Conservation (phyloP, 2,888 invertebrate species). For the Mimumesa dahlbomi region DNA sequence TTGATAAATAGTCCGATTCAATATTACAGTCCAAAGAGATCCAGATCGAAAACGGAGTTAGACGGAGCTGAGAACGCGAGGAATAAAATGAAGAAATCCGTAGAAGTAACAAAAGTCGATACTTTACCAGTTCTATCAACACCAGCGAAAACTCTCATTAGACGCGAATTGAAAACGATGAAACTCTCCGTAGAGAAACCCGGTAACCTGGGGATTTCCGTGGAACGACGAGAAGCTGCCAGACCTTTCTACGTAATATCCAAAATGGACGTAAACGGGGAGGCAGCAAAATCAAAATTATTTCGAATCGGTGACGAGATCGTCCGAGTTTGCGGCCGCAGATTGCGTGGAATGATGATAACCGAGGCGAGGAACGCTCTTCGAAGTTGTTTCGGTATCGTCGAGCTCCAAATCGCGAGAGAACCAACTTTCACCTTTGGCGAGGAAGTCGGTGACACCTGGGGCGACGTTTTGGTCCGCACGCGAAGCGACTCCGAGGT, state of each 20-base stretch:
- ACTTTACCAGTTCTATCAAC: constrained; percentile 3
- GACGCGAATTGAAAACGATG: constrained; percentile 74
- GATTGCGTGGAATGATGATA: constrained; percentile 80
- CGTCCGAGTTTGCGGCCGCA: constrained; percentile 82
- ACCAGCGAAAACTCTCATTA: constrained; percentile 54
- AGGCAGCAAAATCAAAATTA: constrained; percentile 77
- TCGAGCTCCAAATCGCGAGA: constrained; percentile 75
- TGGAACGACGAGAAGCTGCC: constrained; percentile 72
- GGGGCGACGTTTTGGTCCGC: constrained; percentile 67
- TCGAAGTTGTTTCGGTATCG: constrained; percentile 67
- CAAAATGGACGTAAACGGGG: constrained; percentile 69
- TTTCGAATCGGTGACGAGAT: constrained; percentile 83
- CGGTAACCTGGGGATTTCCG: constrained; percentile 69
- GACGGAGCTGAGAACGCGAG: constrained; percentile 34
- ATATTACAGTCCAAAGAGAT: constrained; percentile 73
- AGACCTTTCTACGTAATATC: constrained; percentile 74
- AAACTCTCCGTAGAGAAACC: constrained; percentile 63
- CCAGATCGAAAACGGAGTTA: constrained; percentile 67
- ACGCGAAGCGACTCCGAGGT: constrained; percentile 70
- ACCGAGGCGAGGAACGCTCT: constrained; percentile 71
- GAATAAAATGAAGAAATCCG: constrained; percentile 55
- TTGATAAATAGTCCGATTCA: constrained; percentile 36
- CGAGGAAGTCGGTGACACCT: constrained; percentile 69
- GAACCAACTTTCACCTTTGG: constrained; percentile 69
- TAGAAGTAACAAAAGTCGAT: background rate